Base-by-base conservation (phyloP, 2,888 invertebrate genomes). In the Nineta flava region DNA sequence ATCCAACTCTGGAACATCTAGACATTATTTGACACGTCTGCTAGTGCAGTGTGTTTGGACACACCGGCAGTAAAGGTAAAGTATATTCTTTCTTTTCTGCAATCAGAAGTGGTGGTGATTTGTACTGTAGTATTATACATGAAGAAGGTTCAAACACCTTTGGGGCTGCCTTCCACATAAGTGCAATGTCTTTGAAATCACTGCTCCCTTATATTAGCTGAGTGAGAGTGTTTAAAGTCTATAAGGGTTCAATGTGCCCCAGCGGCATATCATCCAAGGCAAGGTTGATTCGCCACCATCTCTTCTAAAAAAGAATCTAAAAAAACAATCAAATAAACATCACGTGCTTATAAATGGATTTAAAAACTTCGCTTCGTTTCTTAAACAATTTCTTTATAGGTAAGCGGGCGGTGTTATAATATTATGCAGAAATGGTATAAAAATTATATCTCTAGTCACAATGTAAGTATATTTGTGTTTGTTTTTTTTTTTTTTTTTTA, bases 171-270 rank as follows among this genome's bases (percentile, higher is more conserved):
- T 38, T 38, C n/a, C 38, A 38, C 26, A 38, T 15, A 38, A 38
- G 38, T 38, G 38, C 38, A 38, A 38, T 15, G 38, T n/a, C 38
- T 26, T 26, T 26, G 26, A 26, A 26, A 26, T 26, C 26, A 26
- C 26, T 26, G 26, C 26, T 26, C 26, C 26, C 26, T 26, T 26
- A 26, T 38, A 15, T 38, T 38, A n/a, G n/a, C 9, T 15, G 7
- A 9, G 38, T 13, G n/a, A 38, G 38, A 38, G 32, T 32, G 10
- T 32, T 32, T 9, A 9, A 7, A 7, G 44, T 21, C 44, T 44
- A 44, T 34, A 34, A 26, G 47, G 47, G 47, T 47, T 47, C 47
- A 47, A 47, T 38, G 47, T 34, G 26, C 47, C 47, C 34, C 47
- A 44, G 38, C 17, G 17, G 21, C n/a, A 43, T 16, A 35, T 46